These are phyloP conservation scores for Pachycephus smyrnensis DNA, from an alignment of 2,888 invertebrate species.

Conservation along the genomic window DNA sequence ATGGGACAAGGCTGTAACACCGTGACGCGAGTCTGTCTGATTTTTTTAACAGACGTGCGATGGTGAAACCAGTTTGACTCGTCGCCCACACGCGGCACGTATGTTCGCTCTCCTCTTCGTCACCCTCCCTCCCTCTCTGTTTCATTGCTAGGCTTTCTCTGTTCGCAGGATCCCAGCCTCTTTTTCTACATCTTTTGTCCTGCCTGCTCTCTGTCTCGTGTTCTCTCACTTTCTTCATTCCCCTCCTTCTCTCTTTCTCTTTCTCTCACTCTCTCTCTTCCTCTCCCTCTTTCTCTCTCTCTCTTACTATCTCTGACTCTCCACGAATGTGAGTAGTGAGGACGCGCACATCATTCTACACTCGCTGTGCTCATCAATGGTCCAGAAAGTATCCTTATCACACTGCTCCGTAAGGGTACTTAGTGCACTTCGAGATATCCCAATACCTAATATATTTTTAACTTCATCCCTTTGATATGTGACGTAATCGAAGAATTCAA, in stretches of 20 bases:
- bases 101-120: neutral
- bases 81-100: slow-evolving; percentile 37
- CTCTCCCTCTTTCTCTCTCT: too few species aligned
- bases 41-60: slow-evolving; percentile 28
- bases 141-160: neutral
- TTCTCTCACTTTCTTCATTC: neutral
- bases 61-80: slow-evolving; percentile 44
- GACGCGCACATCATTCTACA: neutral
- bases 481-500: neutral
- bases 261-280: neutral
- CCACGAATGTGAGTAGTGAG: neutral
- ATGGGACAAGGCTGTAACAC: slow-evolving; percentile 8
- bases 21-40: slow-evolving; percentile 10
- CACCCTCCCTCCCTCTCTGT: neutral
- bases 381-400: neutral
- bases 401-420: neutral
- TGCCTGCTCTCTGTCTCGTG: neutral
- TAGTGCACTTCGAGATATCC: neutral
- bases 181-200: neutral
- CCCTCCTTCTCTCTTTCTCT: neutral
- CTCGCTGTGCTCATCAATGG: neutral
- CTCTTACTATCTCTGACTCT: neutral
- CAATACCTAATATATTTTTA: neutral
- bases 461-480: neutral
- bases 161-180: neutral